Evolutionary conservation across 2,888 invertebrate genomes (phyloP).

Genomic region (Heteromyza rotundicornis): DNA sequence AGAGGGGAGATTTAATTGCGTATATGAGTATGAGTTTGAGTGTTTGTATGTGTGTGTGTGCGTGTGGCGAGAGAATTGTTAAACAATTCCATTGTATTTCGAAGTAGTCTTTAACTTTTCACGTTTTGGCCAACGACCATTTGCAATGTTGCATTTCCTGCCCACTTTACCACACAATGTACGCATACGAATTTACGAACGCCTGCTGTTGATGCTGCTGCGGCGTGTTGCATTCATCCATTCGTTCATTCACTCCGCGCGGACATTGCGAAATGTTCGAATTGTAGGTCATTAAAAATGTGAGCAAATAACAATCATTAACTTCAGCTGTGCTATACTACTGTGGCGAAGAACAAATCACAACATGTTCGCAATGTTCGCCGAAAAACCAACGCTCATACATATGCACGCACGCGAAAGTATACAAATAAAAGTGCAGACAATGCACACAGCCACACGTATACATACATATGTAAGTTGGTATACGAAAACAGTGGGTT

Average conservation of each 20-base stretch:
- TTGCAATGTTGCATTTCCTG: neutral
- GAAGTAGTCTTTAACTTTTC: too few species aligned
- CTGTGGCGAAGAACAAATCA: conserved; percentile 19
- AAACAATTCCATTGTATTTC: neutral
- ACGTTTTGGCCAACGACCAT: too few species aligned
- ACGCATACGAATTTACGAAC: neutral
- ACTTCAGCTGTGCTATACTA: conserved; percentile 22
- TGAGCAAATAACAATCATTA: conserved; percentile 23
- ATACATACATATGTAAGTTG: neutral
- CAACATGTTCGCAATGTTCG: conserved; percentile 19
- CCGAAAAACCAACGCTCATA: neutral
- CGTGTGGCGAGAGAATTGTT: neutral
- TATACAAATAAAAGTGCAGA: too few species aligned
- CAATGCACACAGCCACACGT: neutral
- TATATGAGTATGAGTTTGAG: neutral
- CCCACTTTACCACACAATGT: neutral
- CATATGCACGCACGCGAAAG: neutral
- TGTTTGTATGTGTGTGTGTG: neutral
- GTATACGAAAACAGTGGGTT: neutral
- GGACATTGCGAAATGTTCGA: neutral
- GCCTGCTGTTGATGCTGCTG: too few species aligned
- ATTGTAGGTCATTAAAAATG: conserved; percentile 7
- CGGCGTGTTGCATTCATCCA: neutral
- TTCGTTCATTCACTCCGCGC: neutral
- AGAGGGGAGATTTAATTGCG: too few species aligned